A percentile compares a stretch with the other conserved stretches of the same genome.
Conservation (phyloP, 2,113 vertebrate genomes). For the Peucedramus taeniatus region DNA sequence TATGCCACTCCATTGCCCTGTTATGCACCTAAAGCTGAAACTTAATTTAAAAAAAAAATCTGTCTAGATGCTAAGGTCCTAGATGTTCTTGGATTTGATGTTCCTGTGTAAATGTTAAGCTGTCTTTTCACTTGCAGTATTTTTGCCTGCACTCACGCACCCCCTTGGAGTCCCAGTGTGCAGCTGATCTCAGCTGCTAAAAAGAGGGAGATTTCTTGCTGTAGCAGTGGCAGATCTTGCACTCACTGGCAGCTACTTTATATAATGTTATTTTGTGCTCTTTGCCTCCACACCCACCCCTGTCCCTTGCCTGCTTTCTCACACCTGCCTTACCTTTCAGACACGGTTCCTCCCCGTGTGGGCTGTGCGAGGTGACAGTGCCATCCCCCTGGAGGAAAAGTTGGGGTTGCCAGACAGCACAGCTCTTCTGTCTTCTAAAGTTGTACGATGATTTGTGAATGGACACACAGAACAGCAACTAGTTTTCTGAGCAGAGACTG, state of each 20-base stretch:
- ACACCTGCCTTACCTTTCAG: background rate
- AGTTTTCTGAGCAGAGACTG: background rate
- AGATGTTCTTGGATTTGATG: background rate
- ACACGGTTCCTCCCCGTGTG: rapidly evolving
- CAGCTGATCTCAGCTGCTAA: background rate
- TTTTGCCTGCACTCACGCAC: background rate
- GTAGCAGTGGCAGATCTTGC: background rate
- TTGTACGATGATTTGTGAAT: background rate
- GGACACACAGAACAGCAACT: background rate
- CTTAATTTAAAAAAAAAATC: background rate
- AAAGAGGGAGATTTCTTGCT: background rate
- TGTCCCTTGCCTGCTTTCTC: background rate
- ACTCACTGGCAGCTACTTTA: background rate
- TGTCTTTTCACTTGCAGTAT: background rate
- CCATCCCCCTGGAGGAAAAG: background rate
- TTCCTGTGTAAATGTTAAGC: background rate
- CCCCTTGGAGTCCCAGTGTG: background rate
- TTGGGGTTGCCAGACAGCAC: background rate
- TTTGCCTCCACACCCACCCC: background rate
- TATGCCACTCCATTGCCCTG: background rate
- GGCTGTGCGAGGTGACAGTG: rapidly evolving
- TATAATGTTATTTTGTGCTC: background rate
- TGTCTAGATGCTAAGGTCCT: background rate
- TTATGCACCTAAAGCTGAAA: background rate
- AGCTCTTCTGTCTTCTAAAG: background rate